Evolutionary conservation across 2,113 vertebrate species (phyloP).

Genomic region (Maccullochella peelii): DNA sequence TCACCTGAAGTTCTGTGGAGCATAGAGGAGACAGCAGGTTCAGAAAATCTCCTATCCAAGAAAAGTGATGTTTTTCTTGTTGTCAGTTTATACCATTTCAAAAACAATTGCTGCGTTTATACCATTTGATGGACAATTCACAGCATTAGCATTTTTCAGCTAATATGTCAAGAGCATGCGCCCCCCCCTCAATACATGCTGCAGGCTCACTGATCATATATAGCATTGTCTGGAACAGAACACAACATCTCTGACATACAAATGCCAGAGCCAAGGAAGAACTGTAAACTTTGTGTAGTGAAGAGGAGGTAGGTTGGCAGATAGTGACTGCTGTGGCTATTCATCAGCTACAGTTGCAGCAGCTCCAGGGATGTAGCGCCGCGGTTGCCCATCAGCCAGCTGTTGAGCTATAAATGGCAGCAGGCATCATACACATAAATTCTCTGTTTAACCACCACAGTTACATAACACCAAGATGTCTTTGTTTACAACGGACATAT

Average conservation of each 20-base stretch:
- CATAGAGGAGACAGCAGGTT: slow-evolving; percentile 30
- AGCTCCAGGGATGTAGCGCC: slow-evolving; percentile 37
- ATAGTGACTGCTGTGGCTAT: slow-evolving; percentile 35
- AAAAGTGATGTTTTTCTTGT: slow-evolving; percentile 9
- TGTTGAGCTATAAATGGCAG: slow-evolving; percentile 57
- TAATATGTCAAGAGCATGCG: neutral
- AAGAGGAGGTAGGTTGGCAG: slow-evolving; percentile 27
- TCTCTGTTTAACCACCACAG: neutral
- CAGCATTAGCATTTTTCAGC: neutral
- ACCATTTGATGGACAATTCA: slow-evolving; percentile 3
- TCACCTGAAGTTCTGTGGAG: slow-evolving; percentile 45
- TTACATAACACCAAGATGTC: neutral
- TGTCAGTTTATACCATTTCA: slow-evolving; percentile 8
- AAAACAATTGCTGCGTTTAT: neutral
- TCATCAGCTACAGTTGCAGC: slow-evolving; percentile 50
- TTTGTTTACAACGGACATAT: neutral
- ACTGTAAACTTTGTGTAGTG: slow-evolving; percentile 36
- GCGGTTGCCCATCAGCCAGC: slow-evolving; percentile 43
- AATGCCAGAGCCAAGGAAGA: slow-evolving; percentile 23
- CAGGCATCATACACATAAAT: slow-evolving; percentile 14
- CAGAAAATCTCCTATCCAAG: neutral
- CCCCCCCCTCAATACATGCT: neutral
- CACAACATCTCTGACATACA: slow-evolving; percentile 27
- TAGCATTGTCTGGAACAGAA: slow-evolving; percentile 24
- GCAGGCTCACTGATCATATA: slow-evolving; percentile 21